Percentiles rank a stretch among this genome's conserved stretches.
Conservation (phyloP, 2,888 invertebrate species). For the Ctena decussata region DNA sequence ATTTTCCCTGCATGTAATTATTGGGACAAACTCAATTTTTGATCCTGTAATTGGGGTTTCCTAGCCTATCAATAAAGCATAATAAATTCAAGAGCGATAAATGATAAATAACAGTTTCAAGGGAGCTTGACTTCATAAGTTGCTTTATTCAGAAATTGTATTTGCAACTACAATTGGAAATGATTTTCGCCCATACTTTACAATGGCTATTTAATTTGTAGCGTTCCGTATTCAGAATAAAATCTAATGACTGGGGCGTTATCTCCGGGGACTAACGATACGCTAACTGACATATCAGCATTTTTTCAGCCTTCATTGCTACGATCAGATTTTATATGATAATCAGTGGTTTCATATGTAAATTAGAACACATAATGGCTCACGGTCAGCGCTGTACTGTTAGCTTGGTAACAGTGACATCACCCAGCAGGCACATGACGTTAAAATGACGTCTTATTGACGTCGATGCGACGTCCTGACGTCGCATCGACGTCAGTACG, state of each 20-base stretch:
- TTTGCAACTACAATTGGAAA: conserved; percentile 11
- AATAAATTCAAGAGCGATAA: conserved; percentile 68
- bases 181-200: not conserved
- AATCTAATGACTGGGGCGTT: not conserved
- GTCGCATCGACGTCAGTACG: no score
- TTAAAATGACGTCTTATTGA: no score
- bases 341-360: no score
- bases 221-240: not conserved
- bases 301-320: no score
- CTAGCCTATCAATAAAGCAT: conserved; percentile 67
- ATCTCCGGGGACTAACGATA: not conserved
- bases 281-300: no score
- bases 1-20: conserved; percentile 70
- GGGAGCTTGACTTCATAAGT: conserved; percentile 59
- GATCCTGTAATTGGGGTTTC: conserved; percentile 66
- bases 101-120: conserved; percentile 66
- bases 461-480: no score
- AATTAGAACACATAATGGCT: no score
- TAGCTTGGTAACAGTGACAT: no score
- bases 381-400: no score
- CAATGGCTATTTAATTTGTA: not conserved
- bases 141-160: conserved; percentile 51
- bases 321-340: no score
- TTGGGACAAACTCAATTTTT: conserved; percentile 66
- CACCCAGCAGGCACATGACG: no score